Evolutionary conservation across 2,113 vertebrate species (phyloP).

Genomic region (Euleptes europaea): DNA sequence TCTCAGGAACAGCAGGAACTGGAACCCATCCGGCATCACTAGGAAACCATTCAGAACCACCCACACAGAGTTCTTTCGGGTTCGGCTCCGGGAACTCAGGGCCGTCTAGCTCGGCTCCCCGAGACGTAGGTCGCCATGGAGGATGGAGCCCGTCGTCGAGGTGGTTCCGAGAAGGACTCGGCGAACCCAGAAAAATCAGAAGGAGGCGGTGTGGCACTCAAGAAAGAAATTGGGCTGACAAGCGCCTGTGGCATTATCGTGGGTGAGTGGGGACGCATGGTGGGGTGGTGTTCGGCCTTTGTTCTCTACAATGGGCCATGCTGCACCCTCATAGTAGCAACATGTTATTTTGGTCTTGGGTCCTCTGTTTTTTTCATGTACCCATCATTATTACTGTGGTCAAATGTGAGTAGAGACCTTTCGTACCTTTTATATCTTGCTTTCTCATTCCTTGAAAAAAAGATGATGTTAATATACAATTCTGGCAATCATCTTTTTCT

Average conservation of each 20-base stretch:
- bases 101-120: neutral
- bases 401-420: neutral
- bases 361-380: neutral
- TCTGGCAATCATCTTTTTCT: no score
- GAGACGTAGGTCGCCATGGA: constrained; percentile 63
- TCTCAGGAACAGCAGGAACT: neutral
- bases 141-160: constrained; percentile 78
- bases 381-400: neutral
- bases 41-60: neutral
- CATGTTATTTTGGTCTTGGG: no score
- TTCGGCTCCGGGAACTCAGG: neutral
- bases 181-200: constrained; percentile 33
- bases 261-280: constrained; percentile 76
- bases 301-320: no score
- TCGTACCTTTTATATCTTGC: neutral
- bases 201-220: constrained; percentile 82
- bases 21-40: neutral
- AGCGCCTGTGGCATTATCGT: constrained; percentile 92
- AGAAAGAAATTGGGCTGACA: constrained; percentile 91
- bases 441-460: neutral
- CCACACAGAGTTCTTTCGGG: neutral
- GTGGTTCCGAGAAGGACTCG: constrained; percentile 46
- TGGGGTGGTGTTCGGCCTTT: neutral
- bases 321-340: no score
- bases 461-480: neutral